phyloP scores from a whole-genome alignment of 2,888 invertebrate species.

The Hetaerina titia region DNA sequence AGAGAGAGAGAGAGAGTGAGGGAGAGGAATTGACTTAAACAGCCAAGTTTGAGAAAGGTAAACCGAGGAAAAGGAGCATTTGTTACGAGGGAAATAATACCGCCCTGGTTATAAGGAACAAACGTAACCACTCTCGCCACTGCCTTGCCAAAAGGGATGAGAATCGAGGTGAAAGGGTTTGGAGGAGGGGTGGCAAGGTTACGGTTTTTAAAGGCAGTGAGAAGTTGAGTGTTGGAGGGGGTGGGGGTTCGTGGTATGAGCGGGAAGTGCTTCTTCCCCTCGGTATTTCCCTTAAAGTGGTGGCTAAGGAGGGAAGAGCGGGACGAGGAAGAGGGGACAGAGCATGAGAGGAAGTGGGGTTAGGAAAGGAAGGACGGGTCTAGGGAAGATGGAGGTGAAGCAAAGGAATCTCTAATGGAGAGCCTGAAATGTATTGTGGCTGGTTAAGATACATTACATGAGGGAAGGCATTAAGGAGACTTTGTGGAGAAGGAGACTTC shows the following conservation, averaged over 20 bases:
- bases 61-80: neutral
- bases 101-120: neutral
- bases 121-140: no score
- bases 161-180: neutral
- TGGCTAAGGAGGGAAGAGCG: neutral
- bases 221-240: neutral
- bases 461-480: conserved; percentile 62
- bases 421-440: conserved; percentile 62
- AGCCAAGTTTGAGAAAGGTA: neutral
- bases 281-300: conserved; percentile 25
- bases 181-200: neutral
- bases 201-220: neutral
- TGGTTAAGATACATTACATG: conserved; percentile 59
- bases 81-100: neutral
- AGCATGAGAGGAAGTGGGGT: neutral
- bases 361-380: neutral
- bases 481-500: conserved; percentile 23
- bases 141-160: no score
- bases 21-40: neutral
- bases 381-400: neutral
- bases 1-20: neutral
- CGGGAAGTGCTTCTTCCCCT: neutral
- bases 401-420: conserved; percentile 54
- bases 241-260: neutral
- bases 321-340: neutral